Percentiles rank a stretch among this genome's conserved stretches.
Conservation (phyloP, 2,797 vertebrate genomes). For the Aselliscus stoliczkanus region DNA sequence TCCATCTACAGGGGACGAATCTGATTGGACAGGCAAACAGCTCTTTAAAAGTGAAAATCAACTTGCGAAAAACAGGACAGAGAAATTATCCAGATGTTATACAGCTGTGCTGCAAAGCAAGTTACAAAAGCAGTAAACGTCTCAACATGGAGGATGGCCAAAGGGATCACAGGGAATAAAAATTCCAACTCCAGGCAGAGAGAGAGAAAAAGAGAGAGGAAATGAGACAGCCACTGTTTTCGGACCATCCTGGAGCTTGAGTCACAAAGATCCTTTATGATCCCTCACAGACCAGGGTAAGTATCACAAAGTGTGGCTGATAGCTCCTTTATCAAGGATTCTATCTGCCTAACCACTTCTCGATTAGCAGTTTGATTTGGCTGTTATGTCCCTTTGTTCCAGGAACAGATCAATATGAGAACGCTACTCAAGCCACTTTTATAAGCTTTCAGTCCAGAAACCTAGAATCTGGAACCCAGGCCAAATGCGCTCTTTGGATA, state of each 20-base stretch:
- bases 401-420: neutral
- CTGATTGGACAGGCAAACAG: neutral
- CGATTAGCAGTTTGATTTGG: neutral
- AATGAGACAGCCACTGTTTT: neutral
- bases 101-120: slow-evolving; percentile 25
- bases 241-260: neutral
- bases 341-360: neutral
- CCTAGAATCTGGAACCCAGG: neutral
- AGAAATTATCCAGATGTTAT: slow-evolving; percentile 27
- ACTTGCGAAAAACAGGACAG: neutral
- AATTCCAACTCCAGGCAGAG: neutral
- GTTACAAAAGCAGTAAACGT: neutral
- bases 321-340: neutral
- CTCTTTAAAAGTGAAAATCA: slow-evolving; percentile 22
- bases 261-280: neutral
- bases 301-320: neutral
- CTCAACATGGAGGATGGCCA: neutral
- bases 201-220: neutral
- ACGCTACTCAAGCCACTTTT: neutral
- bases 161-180: neutral
- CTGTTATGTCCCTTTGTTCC: neutral
- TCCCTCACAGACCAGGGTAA: neutral
- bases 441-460: neutral
- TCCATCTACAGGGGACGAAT: neutral
- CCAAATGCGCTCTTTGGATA: neutral